A percentile compares a stretch with the other conserved stretches of the same genome.
phyloP scores from a whole-genome alignment of 2,888 invertebrate genomes.

The Nomada hirtipes region DNA sequence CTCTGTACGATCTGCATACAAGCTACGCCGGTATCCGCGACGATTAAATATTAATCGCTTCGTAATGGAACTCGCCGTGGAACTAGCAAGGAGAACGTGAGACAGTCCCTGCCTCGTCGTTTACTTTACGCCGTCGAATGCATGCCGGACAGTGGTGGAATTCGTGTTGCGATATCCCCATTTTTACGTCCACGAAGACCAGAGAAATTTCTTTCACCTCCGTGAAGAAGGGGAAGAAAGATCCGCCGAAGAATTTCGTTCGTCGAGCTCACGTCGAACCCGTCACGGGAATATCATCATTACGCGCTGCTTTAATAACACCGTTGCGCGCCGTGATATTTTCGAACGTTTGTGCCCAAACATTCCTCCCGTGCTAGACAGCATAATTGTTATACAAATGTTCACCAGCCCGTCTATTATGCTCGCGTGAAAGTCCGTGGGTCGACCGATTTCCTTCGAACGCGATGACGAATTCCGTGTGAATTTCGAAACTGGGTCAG shows the following conservation, averaged over 20 bases:
- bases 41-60: constrained; percentile 70
- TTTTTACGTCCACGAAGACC: constrained; percentile 11
- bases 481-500: constrained; percentile 14
- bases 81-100: constrained; percentile 59
- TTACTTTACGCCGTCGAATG: constrained; percentile 16
- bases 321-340: no score
- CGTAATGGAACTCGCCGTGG: constrained; percentile 61
- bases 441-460: background rate
- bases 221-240: background rate
- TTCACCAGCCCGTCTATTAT: background rate
- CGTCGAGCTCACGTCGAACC: background rate
- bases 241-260: background rate
- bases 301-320: no score
- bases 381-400: background rate
- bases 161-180: constrained; percentile 26
- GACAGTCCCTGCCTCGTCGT: constrained; percentile 51
- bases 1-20: constrained; percentile 54
- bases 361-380: no score
- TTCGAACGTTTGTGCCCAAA: no score
- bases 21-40: constrained; percentile 36
- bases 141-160: no score
- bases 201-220: constrained; percentile 8
- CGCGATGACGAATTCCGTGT: background rate
- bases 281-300: no score
- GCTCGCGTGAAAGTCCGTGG: background rate